These are phyloP conservation scores for Antechinus flavipes DNA, from an alignment of 2,113 vertebrate species.

Conservation along the genomic window DNA sequence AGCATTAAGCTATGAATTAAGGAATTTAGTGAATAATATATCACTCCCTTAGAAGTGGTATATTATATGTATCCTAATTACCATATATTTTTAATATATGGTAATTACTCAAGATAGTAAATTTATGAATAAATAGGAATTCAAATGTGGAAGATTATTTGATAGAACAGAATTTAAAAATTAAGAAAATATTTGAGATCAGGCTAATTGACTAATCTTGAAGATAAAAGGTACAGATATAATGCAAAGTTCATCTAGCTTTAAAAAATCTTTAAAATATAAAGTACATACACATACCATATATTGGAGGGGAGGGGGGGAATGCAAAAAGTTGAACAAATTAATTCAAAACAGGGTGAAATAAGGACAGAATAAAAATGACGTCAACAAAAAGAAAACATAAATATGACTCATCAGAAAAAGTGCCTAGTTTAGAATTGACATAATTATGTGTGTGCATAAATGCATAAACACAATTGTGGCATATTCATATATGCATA, in stretches of 20 bases:
- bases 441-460: background rate
- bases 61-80: too few species aligned
- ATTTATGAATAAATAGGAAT: background rate
- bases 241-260: background rate
- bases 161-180: background rate
- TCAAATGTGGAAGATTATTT: background rate
- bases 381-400: background rate
- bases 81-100: background rate
- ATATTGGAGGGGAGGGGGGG: background rate
- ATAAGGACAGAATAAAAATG: background rate
- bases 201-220: background rate
- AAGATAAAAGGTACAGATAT: background rate
- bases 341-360: background rate
- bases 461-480: background rate
- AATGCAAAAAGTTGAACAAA: background rate
- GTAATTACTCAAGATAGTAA: background rate
- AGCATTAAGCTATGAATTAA: background rate
- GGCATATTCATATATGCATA: background rate
- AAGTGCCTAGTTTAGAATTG: background rate
- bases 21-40: background rate
- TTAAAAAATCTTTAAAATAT: background rate
- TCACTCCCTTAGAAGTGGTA: background rate
- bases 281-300: background rate
- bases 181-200: background rate
- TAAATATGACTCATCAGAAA: background rate